These are phyloP conservation scores for Pseudopipra pipra DNA, from an alignment of 2,113 vertebrate species.

Conservation along the genomic window DNA sequence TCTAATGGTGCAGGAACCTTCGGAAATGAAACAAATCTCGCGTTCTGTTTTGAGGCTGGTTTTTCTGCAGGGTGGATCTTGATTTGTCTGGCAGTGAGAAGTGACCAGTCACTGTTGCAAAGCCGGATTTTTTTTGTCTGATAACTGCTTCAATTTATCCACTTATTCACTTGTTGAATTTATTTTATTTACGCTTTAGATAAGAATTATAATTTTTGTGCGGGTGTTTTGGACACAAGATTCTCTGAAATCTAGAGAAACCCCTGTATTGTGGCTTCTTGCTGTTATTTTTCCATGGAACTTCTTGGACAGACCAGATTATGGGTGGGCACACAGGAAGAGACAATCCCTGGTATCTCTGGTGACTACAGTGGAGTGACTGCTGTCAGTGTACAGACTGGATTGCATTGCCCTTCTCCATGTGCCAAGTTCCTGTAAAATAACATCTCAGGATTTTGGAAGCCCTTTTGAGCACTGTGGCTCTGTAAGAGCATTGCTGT, in stretches of 20 bases:
- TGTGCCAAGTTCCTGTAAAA: not conserved
- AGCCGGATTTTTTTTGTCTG: constrained; percentile 60
- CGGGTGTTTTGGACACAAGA: not conserved
- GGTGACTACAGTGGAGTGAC: not conserved
- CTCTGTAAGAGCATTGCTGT: not conserved
- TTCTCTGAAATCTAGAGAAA: not conserved
- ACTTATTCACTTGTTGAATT: constrained; percentile 61
- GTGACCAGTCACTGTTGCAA: constrained; percentile 54
- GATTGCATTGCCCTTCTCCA: not conserved
- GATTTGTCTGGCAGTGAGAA: constrained; percentile 63
- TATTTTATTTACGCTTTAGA: constrained; percentile 26
- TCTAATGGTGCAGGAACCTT: constrained; percentile 55
- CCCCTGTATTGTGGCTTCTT: constrained; percentile 3
- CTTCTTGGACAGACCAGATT: not conserved
- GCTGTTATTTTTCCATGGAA: constrained; percentile 22
- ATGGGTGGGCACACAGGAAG: not conserved
- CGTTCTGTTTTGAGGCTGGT: constrained; percentile 55
- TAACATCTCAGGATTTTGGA: constrained; percentile 3
- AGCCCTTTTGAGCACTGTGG: not conserved
- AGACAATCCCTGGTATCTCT: not conserved
- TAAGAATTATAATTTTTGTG: not conserved
- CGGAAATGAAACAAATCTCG: constrained; percentile 60
- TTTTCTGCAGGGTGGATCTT: constrained; percentile 65
- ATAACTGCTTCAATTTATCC: not conserved
- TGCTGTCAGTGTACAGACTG: not conserved